A percentile compares a stretch with the other conserved stretches of the same genome.
Conservation (phyloP, 2,113 vertebrate species). For the Callithrix jacchus region DNA sequence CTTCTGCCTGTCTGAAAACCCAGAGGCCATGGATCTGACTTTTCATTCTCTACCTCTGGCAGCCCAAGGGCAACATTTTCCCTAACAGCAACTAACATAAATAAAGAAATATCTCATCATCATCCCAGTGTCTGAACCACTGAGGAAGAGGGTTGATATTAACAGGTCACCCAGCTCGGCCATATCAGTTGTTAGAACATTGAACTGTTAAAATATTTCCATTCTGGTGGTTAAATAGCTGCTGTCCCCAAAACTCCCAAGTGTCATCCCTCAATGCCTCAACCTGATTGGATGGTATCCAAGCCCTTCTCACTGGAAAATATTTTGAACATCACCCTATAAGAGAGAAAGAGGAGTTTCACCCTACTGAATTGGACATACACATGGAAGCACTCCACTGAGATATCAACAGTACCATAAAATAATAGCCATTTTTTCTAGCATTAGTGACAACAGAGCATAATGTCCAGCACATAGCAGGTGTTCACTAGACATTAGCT, state of each 20-base stretch:
- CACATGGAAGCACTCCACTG: not conserved
- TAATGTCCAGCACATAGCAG: not conserved
- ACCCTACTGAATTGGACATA: not conserved
- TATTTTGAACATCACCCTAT: not conserved
- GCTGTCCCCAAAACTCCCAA: not conserved
- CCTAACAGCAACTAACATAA: not conserved
- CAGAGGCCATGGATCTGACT: not conserved
- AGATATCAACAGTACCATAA: not conserved
- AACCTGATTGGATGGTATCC: not conserved
- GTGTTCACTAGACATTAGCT: constrained; percentile 51
- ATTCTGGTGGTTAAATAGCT: not conserved
- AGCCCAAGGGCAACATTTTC: not conserved
- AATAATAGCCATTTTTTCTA: not conserved
- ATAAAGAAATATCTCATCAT: not conserved
- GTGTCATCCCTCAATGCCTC: not conserved
- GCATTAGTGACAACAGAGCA: not conserved
- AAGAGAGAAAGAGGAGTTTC: not conserved
- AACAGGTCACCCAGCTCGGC: not conserved
- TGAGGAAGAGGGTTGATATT: not conserved
- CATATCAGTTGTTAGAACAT: not conserved
- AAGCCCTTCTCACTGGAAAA: not conserved
- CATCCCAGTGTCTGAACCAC: not conserved
- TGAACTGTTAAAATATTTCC: not conserved
- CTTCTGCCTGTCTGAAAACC: not conserved
- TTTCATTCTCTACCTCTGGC: not conserved